Percentiles rank a stretch among this genome's conserved stretches.
phyloP scores from a whole-genome alignment of 2,797 vertebrate genomes.

The Masticophis lateralis region DNA sequence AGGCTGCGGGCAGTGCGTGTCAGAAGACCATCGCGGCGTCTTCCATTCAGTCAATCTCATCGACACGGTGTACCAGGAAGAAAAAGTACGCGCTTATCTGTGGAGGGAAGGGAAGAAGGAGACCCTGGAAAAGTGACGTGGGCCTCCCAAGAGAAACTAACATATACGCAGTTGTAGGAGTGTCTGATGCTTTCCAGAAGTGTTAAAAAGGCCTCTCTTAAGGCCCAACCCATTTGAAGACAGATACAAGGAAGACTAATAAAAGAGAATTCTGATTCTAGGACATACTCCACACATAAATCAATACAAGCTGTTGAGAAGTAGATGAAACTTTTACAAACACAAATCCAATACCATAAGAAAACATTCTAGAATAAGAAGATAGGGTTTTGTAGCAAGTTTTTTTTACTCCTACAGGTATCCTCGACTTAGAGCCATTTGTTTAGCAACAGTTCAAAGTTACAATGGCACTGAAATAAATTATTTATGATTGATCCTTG shows the following conservation, averaged over 20 bases:
- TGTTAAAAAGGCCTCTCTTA: not conserved
- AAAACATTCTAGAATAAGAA: not conserved
- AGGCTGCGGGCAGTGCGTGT: conserved; percentile 66
- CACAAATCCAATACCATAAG: not conserved
- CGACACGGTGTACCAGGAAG: conserved; percentile 66
- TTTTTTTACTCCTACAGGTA: not conserved
- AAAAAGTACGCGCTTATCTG: conserved; percentile 55
- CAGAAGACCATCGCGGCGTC: conserved; percentile 63
- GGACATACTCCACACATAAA: not conserved
- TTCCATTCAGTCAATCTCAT: conserved; percentile 70
- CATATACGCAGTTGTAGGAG: not conserved
- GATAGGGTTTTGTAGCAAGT: not conserved
- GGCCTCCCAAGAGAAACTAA: not conserved
- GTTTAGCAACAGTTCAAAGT: not conserved
- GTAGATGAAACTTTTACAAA: not conserved
- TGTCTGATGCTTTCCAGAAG: not conserved
- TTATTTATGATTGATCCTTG: not conserved
- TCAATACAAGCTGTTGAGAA: not conserved
- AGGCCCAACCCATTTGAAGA: not conserved
- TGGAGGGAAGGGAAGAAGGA: not conserved
- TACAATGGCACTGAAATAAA: not conserved
- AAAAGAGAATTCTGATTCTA: not conserved
- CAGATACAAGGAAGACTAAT: not conserved
- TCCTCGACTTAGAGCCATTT: not conserved
- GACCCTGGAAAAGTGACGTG: not conserved